Percentiles rank a stretch among this genome's conserved stretches.
phyloP scores from a whole-genome alignment of 2,888 invertebrate species.

The Beris chalybata region DNA sequence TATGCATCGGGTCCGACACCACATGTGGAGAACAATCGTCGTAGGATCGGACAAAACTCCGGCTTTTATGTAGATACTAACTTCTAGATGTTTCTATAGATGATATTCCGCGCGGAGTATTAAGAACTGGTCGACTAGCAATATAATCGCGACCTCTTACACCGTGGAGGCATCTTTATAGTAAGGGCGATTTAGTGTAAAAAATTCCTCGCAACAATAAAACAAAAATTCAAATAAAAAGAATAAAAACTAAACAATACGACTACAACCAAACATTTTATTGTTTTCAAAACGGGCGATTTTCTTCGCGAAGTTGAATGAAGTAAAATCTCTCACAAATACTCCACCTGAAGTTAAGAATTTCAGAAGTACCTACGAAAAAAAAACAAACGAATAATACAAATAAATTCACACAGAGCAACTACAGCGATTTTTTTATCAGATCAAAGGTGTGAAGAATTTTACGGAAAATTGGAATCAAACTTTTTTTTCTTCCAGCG shows the following conservation, averaged over 20 bases:
- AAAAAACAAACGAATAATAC: constrained; percentile 12
- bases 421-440: constrained; percentile 24
- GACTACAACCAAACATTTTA: too few species aligned
- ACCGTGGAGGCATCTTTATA: too few species aligned
- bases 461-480: constrained; percentile 26
- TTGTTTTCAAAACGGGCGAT: too few species aligned
- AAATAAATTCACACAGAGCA: constrained; percentile 26
- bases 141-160: too few species aligned
- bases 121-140: too few species aligned
- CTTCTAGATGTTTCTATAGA: too few species aligned
- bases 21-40: constrained; percentile 43
- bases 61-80: too few species aligned
- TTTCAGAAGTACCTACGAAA: constrained; percentile 7
- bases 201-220: too few species aligned
- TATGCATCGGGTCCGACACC: constrained; percentile 56
- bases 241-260: too few species aligned
- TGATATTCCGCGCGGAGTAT: too few species aligned
- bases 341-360: not conserved
- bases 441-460: constrained; percentile 31
- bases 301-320: not conserved
- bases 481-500: constrained; percentile 14
- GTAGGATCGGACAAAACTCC: constrained; percentile 6
- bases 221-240: too few species aligned
- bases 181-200: too few species aligned
- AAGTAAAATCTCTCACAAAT: not conserved